phyloP scores from a whole-genome alignment of 2,113 vertebrate species.

The Camelus bactrianus region DNA sequence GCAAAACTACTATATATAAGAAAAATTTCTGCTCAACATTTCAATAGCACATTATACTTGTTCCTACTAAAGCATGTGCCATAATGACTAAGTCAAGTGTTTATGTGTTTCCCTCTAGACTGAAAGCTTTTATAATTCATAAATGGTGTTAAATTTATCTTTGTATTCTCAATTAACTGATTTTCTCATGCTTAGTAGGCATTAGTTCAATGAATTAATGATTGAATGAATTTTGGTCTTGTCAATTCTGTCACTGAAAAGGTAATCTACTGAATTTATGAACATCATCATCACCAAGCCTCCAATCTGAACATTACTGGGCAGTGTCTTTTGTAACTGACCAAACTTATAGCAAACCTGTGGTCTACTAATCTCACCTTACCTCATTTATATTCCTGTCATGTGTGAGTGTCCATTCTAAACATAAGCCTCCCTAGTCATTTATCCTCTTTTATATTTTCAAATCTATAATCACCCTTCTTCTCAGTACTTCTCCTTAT shows the following conservation, averaged over 20 bases:
- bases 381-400: background rate
- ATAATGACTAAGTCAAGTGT: background rate
- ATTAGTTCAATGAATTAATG: background rate
- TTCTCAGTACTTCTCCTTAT: background rate
- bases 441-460: background rate
- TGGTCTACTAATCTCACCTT: background rate
- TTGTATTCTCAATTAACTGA: background rate
- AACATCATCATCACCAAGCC: background rate
- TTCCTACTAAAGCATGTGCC: background rate
- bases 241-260: background rate
- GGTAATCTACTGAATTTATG: background rate
- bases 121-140: background rate
- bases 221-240: background rate
- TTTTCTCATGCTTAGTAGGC: background rate
- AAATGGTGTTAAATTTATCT: background rate
- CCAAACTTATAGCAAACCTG: background rate
- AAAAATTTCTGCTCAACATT: background rate
- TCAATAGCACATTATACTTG: background rate
- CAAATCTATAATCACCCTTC: background rate
- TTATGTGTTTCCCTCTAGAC: background rate
- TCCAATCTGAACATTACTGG: background rate
- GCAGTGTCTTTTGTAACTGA: background rate
- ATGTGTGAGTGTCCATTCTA: background rate
- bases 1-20: background rate
- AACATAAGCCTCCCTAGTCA: background rate